Conservation (phyloP, 2,797 vertebrate genomes). For the Pseudomugil tenellus region DNA sequence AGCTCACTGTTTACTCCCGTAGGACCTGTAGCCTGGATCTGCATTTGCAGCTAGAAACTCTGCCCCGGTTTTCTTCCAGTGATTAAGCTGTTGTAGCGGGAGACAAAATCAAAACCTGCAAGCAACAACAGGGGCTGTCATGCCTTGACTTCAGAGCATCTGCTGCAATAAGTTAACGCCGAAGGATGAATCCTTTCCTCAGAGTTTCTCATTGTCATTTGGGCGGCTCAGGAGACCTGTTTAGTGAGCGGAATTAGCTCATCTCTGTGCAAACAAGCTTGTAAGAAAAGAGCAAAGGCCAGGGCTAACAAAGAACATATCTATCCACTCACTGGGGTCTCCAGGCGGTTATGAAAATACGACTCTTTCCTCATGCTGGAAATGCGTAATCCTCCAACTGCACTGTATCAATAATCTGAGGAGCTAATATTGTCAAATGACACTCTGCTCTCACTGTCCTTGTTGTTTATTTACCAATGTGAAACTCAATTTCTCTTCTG, state of each 20-base stretch:
- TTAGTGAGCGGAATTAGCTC: conserved; percentile 67
- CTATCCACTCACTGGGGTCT: conserved; percentile 59
- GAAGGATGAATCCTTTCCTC: conserved; percentile 22
- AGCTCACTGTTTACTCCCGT: conserved; percentile 74
- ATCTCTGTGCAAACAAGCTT: conserved; percentile 68
- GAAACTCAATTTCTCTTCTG: conserved; percentile 74
- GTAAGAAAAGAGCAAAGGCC: conserved; percentile 56
- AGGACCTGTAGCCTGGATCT: conserved; percentile 71
- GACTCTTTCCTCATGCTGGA: conserved; percentile 59
- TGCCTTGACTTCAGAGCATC: conserved; percentile 33
- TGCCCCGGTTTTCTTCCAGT: conserved; percentile 43
- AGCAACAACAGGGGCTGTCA: conserved; percentile 36
- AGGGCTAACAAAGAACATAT: conserved; percentile 69
- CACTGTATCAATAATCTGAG: conserved; percentile 72
- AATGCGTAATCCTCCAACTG: conserved; percentile 69
- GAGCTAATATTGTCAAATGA: conserved; percentile 70
- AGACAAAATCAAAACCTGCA: conserved; percentile 62
- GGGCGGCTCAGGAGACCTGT: conserved; percentile 36
- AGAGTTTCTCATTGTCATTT: conserved; percentile 60
- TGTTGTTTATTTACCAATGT: conserved; percentile 75
- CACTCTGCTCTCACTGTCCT: conserved; percentile 49
- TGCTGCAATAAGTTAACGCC: conserved; percentile 23
- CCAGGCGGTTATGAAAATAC: conserved; percentile 69
- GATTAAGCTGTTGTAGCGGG: conserved; percentile 58
- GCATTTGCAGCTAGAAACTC: conserved; percentile 62